These are phyloP conservation scores for Saccopteryx bilineata DNA, from an alignment of 2,113 vertebrate genomes.

Conservation along the genomic window DNA sequence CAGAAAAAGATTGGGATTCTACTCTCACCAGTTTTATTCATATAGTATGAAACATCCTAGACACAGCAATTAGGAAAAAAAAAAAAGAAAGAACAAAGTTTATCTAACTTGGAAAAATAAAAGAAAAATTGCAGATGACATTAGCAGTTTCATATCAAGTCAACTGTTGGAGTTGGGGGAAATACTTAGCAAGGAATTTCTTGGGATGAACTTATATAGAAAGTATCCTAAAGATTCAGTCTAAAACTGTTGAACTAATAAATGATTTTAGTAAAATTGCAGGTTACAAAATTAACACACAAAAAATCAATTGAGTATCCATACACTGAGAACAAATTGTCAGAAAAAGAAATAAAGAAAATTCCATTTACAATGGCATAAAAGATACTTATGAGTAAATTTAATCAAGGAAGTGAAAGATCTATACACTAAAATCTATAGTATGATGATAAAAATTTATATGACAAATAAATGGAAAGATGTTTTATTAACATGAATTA, in stretches of 20 bases:
- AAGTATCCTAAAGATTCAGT: not conserved
- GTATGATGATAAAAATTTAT: not conserved
- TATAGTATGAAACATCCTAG: not conserved
- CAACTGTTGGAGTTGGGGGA: no score
- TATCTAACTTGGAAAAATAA: not conserved
- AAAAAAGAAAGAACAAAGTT: not conserved
- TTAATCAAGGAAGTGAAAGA: no score
- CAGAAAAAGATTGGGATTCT: not conserved
- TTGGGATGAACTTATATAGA: not conserved
- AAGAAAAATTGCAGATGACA: not conserved
- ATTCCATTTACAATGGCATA: no score
- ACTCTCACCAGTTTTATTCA: not conserved
- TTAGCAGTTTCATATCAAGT: not conserved
- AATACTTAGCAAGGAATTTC: no score
- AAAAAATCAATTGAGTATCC: not conserved
- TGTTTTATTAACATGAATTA: not conserved
- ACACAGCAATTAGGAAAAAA: not conserved
- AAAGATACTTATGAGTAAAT: no score
- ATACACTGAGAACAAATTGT: not conserved
- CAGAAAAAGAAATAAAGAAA: not conserved
- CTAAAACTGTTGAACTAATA: not conserved
- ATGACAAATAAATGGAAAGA: not conserved
- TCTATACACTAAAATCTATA: not conserved
- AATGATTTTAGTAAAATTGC: not conserved
- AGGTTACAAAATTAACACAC: not conserved